Base-by-base conservation (phyloP, 2,797 vertebrate species). In the Ambastaia sidthimunki region DNA sequence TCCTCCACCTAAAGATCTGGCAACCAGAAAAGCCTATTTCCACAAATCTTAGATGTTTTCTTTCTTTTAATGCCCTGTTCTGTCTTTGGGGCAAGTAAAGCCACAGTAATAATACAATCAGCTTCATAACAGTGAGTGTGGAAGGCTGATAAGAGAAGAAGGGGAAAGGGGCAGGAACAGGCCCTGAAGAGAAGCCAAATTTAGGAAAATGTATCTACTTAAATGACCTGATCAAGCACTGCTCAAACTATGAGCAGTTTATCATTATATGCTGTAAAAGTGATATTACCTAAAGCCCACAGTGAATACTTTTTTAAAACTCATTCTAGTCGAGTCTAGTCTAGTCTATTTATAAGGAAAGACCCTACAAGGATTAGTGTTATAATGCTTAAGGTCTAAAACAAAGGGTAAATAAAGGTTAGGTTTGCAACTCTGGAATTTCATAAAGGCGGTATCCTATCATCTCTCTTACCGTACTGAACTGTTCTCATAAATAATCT, bases 71-170 rank as follows among this genome's bases (percentile, higher is more conserved):
- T 62, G 19, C 25, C 52, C 23, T 62, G 71, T 69, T 1, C 0
- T 57, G 68, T 73, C 76, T 80, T 75, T n/a, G 44, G 34, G 55
- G 31, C 63, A 66, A 76, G 13, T 55, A 23, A 48, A 71, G 73
- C 47, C 63, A 54, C 19, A 18, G 50, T 80, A 79, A 83, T 86
- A 84, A 83, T 73, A 84, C 12, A 57, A 78, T 65, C 57, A 73
- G 67, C 31, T 71, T 75, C 74, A 44, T 57, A 65, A 81, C 77
- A 74, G 80, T 67, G 84, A 82, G 85, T 88, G 84, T 67, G 60
- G 57, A 70, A 55, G 16, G 25, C 79, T 90, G 93, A 94, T 93
- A 94, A 93, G 81, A 89, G 84, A 74, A 91, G 91, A 87, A 92
- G 88, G 85, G 82, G 87, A 88, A 87, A 83, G 86, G 88, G 86